These are phyloP conservation scores for Drosophila quinaria DNA, from an alignment of 2,888 invertebrate species.

Conservation along the genomic window DNA sequence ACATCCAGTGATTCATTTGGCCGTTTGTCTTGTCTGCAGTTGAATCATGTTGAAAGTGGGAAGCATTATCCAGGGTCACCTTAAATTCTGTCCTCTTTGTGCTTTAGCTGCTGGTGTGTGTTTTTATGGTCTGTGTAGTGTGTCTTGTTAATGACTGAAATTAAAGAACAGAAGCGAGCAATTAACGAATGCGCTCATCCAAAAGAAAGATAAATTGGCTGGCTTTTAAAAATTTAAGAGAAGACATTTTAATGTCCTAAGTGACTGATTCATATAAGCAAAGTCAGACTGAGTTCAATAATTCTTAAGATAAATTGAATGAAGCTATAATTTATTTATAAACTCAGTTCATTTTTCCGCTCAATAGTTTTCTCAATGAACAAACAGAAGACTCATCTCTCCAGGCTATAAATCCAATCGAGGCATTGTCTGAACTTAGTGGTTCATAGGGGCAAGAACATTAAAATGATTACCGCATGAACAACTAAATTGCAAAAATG, in stretches of 20 bases:
- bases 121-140: conserved; percentile 3
- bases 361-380: background rate
- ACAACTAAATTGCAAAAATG: conserved; percentile 52
- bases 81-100: conserved; percentile 19
- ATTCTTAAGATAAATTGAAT: background rate
- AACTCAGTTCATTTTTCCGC: background rate
- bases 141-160: conserved; percentile 69
- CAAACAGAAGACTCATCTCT: conserved; percentile 5
- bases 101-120: conserved; percentile 4
- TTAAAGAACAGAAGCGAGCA: conserved; percentile 60
- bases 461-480: conserved; percentile 28
- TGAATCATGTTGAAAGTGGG: conserved; percentile 61
- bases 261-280: background rate
- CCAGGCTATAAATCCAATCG: conserved; percentile 28
- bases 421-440: background rate
- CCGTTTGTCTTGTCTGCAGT: conserved; percentile 51
- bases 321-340: background rate
- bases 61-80: conserved; percentile 43
- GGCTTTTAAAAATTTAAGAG: background rate
- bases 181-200: conserved; percentile 44
- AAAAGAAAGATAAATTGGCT: conserved; percentile 19
- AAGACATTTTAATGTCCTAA: background rate
- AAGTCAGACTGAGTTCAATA: background rate
- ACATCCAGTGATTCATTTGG: conserved; percentile 65
- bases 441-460: conserved; percentile 29